Base-by-base conservation (phyloP, 2,113 vertebrate genomes). In the Azemiops feae region DNA sequence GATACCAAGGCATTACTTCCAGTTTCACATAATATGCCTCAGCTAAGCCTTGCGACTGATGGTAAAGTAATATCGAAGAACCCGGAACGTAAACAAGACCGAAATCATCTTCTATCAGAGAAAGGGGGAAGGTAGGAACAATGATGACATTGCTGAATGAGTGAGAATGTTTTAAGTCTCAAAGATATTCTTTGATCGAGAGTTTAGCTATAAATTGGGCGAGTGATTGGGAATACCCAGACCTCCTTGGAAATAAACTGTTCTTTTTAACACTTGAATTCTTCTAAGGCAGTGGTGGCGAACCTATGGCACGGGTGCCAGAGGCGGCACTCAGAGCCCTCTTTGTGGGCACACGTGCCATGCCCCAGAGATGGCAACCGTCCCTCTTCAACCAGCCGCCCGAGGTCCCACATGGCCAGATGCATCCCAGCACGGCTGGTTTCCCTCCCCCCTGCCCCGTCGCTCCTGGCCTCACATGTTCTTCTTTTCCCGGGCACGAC, bases 41-140 rank as follows among this genome's bases (percentile, higher is more conserved):
- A 94, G 54, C 43, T 55, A 10, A 90, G 57, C 85, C 9, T 34
- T 74, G 23, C 47, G 4, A 90, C 50, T 86, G 93, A 94, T 93
- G 52, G 12, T n/a, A 81, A 74, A 45, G 18, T 3, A 10, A 92
- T n/a, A 87, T 20, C 88, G 43, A 88, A 88, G 86, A 60, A 64
- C 50, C 57, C 47, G 58, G 85, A 87, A 91, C 20, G 20, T 20
- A 87, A 54, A 11, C 88, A 86, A 12, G 58, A 47, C 47, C 57
- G 27, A 58, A 89, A 69, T 12, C 10, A 55, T 30, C 5, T 87
- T 86, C 30, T n/a, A 2, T 30, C 69, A 45, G 57, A 91, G 89
- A 53, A 54, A 34, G 25, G 22, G 20, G 57, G 16, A 87, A 91
- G 92, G 92, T 93, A 91, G 22, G 16, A 57, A 89, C 1, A 3